These are phyloP conservation scores for Monochamus saltuarius DNA, from an alignment of 1,140 invertebrate genomes.

Conservation along the genomic window DNA sequence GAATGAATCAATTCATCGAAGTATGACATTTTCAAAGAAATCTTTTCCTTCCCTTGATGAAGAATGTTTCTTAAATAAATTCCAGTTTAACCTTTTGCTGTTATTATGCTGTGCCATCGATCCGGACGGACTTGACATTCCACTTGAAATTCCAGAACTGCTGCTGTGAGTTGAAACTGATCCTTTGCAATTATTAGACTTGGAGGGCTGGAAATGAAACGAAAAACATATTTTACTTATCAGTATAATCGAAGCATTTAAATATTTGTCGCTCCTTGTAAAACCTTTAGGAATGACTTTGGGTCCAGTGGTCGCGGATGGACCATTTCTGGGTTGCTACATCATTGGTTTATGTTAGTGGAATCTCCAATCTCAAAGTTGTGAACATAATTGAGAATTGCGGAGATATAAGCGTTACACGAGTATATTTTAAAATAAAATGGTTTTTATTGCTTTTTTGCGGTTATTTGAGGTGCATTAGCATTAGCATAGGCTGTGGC, in stretches of 20 bases:
- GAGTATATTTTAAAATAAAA: too few species aligned
- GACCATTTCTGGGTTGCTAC: too few species aligned
- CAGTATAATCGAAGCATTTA: constrained; percentile 15
- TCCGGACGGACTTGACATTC: constrained; percentile 63
- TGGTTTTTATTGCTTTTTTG: too few species aligned
- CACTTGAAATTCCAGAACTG: constrained; percentile 62
- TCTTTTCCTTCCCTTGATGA: constrained; percentile 59
- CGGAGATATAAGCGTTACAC: too few species aligned
- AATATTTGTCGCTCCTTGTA: not conserved
- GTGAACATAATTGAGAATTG: too few species aligned
- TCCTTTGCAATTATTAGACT: constrained; percentile 54
- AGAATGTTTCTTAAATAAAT: constrained; percentile 63
- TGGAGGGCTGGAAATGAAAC: constrained; percentile 35
- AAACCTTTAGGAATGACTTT: too few species aligned
- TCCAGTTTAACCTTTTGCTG: constrained; percentile 63
- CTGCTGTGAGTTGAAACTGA: constrained; percentile 61
- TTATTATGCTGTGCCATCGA: constrained; percentile 62
- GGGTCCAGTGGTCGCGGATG: too few species aligned
- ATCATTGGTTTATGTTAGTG: too few species aligned
- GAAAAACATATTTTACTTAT: constrained; percentile 8
- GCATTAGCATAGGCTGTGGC: too few species aligned
- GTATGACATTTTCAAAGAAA: constrained; percentile 61
- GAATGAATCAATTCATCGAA: constrained; percentile 51
- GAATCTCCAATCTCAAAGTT: too few species aligned
- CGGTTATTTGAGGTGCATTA: too few species aligned